These are phyloP conservation scores for Xiphorhynchus erythropygius DNA, from an alignment of 2,797 vertebrate genomes.

Conservation along the genomic window DNA sequence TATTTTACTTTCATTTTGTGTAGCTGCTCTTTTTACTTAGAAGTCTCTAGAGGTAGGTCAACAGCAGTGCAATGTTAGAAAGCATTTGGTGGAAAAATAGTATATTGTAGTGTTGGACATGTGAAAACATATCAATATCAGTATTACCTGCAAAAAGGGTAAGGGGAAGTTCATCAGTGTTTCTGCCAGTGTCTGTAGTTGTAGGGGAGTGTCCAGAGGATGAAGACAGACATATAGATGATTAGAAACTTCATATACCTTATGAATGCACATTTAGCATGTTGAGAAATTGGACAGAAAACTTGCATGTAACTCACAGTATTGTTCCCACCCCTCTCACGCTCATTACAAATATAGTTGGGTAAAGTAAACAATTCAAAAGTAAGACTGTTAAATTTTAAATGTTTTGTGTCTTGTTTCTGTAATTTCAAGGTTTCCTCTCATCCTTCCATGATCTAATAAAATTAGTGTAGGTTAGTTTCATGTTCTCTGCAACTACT, in stretches of 20 bases:
- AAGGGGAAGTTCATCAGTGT: background rate
- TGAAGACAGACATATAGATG: background rate
- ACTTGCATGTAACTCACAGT: background rate
- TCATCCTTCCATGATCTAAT: background rate
- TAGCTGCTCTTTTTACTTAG: background rate
- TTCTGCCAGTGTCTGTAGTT: background rate
- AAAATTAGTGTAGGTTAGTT: background rate
- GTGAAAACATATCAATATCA: background rate
- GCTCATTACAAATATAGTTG: background rate
- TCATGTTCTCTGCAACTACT: background rate
- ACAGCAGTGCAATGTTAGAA: background rate
- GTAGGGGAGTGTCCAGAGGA: background rate
- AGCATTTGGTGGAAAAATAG: background rate
- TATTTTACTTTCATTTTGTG: slow-evolving; percentile 43
- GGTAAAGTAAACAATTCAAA: background rate
- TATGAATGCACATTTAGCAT: background rate
- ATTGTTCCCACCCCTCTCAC: background rate
- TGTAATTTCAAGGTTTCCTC: background rate
- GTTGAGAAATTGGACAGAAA: background rate
- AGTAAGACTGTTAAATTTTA: background rate
- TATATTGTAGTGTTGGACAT: background rate
- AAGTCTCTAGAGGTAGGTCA: background rate
- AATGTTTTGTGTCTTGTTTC: background rate
- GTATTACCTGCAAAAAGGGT: background rate
- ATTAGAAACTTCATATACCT: background rate